phyloP scores from a whole-genome alignment of 2,113 vertebrate genomes.

The Mola mola region DNA sequence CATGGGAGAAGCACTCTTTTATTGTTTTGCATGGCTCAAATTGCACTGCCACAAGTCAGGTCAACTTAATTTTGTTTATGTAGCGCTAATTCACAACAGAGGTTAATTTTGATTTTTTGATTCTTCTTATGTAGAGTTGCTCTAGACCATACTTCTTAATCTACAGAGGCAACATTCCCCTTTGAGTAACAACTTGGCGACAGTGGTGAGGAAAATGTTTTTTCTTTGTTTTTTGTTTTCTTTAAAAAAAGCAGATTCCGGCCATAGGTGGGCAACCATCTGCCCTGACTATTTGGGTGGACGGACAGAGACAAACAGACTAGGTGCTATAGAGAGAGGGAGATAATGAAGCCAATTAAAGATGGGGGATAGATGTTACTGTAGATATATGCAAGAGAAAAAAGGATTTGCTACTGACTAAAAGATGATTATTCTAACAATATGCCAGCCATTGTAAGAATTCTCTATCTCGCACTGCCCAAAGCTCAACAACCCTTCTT shows the following conservation, averaged over 20 bases:
- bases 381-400: conserved; percentile 27
- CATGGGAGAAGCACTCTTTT: conserved; percentile 46
- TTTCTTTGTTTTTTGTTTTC: too few relatives aligned
- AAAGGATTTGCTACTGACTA: conserved; percentile 52
- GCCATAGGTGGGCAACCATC: too few relatives aligned
- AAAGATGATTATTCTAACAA: conserved; percentile 44
- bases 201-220: too few relatives aligned
- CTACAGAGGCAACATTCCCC: not conserved
- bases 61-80: not conserved
- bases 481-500: conserved; percentile 60
- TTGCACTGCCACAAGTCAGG: conserved; percentile 60
- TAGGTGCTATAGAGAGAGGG: not conserved
- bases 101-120: too few relatives aligned
- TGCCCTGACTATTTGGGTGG: too few relatives aligned
- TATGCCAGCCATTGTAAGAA: conserved; percentile 49
- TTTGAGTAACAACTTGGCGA: not conserved
- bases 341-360: conserved; percentile 20
- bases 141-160: not conserved
- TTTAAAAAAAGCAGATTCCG: too few relatives aligned
- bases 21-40: conserved; percentile 57
- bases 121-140: not conserved
- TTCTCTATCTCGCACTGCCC: conserved; percentile 67
- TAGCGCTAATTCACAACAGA: not conserved
- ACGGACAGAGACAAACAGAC: not conserved
- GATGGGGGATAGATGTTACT: conserved; percentile 9